These are phyloP conservation scores for Buphagus erythrorhynchus DNA, from an alignment of 2,797 vertebrate genomes.

Conservation along the genomic window DNA sequence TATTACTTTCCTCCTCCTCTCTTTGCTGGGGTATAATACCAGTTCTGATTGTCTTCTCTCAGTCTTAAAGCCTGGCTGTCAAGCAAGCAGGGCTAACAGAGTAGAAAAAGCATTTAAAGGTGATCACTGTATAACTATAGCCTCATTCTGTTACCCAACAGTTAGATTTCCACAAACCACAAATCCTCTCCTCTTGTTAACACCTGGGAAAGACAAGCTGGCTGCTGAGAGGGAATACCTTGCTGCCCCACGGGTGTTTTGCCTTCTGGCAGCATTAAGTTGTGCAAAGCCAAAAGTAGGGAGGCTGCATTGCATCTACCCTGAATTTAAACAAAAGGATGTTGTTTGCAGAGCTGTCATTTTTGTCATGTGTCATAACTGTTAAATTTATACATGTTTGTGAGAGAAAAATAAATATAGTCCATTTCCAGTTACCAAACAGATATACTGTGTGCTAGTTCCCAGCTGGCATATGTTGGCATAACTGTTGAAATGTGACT, in stretches of 20 bases:
- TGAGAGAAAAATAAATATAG: not conserved
- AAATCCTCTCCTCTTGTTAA: not conserved
- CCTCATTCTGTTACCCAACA: not conserved
- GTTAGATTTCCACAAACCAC: not conserved
- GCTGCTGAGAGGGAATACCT: not conserved
- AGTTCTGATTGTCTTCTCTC: not conserved
- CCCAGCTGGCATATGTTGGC: conserved; percentile 26
- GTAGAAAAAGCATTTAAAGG: not conserved
- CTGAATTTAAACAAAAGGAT: not conserved
- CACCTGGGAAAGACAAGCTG: not conserved
- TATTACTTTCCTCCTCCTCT: not conserved
- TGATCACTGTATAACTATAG: not conserved
- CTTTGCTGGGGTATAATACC: not conserved
- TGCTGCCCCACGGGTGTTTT: not conserved
- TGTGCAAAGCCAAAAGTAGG: not conserved
- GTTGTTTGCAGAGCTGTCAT: not conserved
- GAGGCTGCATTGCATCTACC: not conserved
- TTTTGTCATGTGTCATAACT: not conserved
- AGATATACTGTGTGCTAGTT: not conserved
- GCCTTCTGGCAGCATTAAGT: not conserved
- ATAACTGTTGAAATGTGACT: conserved; percentile 10
- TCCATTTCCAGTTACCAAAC: conserved; percentile 14
- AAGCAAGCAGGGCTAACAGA: not conserved
- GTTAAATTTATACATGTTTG: not conserved
- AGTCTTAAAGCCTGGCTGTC: not conserved